Base-by-base conservation (phyloP, 92 coral and sea anemone genomes). In the Micromussa lordhowensis region DNA sequence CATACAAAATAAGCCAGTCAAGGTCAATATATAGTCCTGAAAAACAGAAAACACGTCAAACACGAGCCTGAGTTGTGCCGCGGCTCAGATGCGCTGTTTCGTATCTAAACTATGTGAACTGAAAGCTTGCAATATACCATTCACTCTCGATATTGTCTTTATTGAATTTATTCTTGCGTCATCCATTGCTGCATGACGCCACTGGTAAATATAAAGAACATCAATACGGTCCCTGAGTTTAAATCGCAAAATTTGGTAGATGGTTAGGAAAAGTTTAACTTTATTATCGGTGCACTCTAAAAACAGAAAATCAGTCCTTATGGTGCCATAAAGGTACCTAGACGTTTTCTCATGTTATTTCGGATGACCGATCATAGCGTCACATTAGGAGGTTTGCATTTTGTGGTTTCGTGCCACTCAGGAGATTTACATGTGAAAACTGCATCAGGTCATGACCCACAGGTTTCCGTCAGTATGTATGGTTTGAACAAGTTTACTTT, bases 381-480 rank as follows among this genome's bases (percentile, higher is more conserved):
- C 76, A 17, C 76, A 31, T 18, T 71, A 17, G 8, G 40, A 71
- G 24, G 34, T 71, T 54, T 78, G 40, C 12, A 55, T 54, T 54
- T 77, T 77, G 38, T 40, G 80, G 80, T 77, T 77, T 22, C 34
- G 63, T n/a, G 49, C 32, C 34, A 77, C 17, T 51, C 26, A 44
- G 21, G 28, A 7, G 48, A 32, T 29, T 70, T 30, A 70, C 76
- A 26, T 40, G n/a, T n/a, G 58, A 40, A 38, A 18, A 34, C 3
- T 21, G 51, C 68, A 55, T 18, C 44, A 58, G 82, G 69, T 13
- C 69, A 79, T 31, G 82, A 79, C 82, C 82, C 82, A n/a, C n/a
- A 12, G 51, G 19, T 17, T 24, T 53, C 44, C 35, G n/a, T n/a
- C n/a, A n/a, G n/a, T n/a, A n/a, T n/a, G n/a, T 16, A 28, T 28